These are phyloP conservation scores for Pristionchus arcanus DNA, from an alignment of 2,888 invertebrate species.

Conservation along the genomic window DNA sequence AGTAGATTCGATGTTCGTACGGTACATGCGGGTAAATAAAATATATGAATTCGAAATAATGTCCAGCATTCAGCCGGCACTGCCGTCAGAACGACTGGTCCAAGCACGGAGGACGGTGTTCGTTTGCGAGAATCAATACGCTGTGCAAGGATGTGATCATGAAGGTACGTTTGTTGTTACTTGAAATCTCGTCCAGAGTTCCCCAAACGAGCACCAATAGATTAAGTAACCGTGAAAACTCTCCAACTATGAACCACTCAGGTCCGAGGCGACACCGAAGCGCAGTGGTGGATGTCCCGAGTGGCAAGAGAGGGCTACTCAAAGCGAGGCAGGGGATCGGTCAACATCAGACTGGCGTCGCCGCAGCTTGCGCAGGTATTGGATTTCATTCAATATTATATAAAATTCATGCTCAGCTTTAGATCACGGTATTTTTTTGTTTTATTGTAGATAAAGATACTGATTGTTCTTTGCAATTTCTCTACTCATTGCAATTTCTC, in stretches of 20 bases:
- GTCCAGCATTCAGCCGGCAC: conserved; percentile 82
- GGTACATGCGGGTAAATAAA: not conserved
- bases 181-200: no score
- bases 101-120: conserved; percentile 91
- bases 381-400: no score
- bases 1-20: not conserved
- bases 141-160: conserved; percentile 86
- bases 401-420: no score
- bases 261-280: conserved; percentile 81
- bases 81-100: conserved; percentile 91
- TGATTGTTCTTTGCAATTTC: no score
- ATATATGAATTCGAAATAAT: not conserved
- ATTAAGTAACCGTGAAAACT: no score
- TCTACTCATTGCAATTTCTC: no score
- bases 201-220: no score
- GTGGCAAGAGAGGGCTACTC: conserved; percentile 90
- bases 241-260: no score
- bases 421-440: no score
- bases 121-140: conserved; percentile 92
- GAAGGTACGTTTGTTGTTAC: conserved; percentile 72
- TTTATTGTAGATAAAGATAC: no score
- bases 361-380: conserved; percentile 84
- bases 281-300: conserved; percentile 86
- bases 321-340: conserved; percentile 91
- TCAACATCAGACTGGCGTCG: conserved; percentile 92